Base-by-base conservation (phyloP, 2,888 invertebrate genomes). In the Drosophila trichaetosa region DNA sequence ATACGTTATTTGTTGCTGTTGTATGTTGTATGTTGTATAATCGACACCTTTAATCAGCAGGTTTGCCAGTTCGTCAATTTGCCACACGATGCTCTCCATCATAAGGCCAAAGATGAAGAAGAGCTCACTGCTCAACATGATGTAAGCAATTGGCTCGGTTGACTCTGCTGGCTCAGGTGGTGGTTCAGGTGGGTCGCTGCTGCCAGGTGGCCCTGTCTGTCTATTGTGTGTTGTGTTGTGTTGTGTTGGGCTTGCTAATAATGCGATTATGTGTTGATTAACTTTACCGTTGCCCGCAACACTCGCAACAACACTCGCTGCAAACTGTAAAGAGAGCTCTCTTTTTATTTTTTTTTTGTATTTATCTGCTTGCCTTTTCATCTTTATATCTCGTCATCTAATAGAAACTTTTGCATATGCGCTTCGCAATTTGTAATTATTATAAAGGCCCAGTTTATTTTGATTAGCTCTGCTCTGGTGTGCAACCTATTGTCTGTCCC, bases 221-320 rank as follows among this genome's bases (percentile, higher is more conserved):
- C 38, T 56, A 42, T 42, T 21, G n/a, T 38, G 56, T 46, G n/a
- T 60, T 51, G 46, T 36, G 49, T 29, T 49, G 21, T 21, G 11
- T 46, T 46, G 49, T 29, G 49, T 63, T 56, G 62, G 67, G 33
- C 58, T 38, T 66, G 82, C 75, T 87, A 87, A 86, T 84, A 84
- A 83, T 82, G 82, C 80, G 85, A 87, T 87, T 87, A 85, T 79
- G 80, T 67, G 82, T 80, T 82, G 80, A 84, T 87, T 80, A 84
- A 80, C 79, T 80, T 54, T 56, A 81, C 83, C 76, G 86, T 79
- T 81, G 68, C 69, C 64, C 53, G 49, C 67, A 59, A 63, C 70
- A 67, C 69, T 70, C 66, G 46, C 59, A 36, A 42, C 61, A 36
- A 42, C 61, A 36, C 52, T 33, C 18, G n/a, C 40, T 18, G 56